A percentile compares a stretch with the other conserved stretches of the same genome.
phyloP scores from a whole-genome alignment of 2,888 invertebrate species.

The Salticus scenicus region DNA sequence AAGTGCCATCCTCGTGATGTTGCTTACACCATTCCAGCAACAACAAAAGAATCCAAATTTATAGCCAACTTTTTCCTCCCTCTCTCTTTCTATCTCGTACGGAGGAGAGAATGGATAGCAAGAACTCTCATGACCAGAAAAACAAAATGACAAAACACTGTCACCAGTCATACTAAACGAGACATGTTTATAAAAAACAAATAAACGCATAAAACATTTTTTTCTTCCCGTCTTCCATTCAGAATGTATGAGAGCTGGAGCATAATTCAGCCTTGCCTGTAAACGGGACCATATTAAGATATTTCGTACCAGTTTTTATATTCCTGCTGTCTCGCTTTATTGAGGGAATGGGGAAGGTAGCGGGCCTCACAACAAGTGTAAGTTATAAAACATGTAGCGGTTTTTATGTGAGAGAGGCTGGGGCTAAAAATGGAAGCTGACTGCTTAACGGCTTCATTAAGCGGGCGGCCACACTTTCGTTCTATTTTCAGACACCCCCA shows the following conservation, averaged over 20 bases:
- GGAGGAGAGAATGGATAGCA: neutral
- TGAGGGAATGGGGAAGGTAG: conserved; percentile 13
- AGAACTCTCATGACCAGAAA: neutral
- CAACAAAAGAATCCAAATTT: no score
- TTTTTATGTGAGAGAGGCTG: conserved; percentile 43
- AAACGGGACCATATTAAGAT: conserved; percentile 12
- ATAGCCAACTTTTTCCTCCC: neutral
- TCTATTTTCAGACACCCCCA: conserved; percentile 44
- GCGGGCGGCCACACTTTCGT: conserved; percentile 46
- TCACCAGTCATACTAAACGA: neutral
- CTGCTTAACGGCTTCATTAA: conserved; percentile 67
- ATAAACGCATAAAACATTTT: neutral
- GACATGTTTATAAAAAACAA: neutral
- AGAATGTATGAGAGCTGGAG: neutral
- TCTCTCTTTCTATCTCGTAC: no score
- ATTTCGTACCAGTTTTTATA: conserved; percentile 9
- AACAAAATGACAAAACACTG: neutral
- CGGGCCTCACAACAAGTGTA: conserved; percentile 55
- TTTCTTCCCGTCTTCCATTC: neutral
- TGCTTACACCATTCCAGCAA: no score
- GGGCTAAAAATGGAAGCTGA: conserved; percentile 48
- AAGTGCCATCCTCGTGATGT: no score
- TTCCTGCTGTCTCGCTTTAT: conserved; percentile 28
- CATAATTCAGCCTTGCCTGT: neutral
- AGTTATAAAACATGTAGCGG: conserved; percentile 65